These are phyloP conservation scores for Phyllotreta striolata DNA, from an alignment of 2,888 invertebrate species.

Conservation along the genomic window DNA sequence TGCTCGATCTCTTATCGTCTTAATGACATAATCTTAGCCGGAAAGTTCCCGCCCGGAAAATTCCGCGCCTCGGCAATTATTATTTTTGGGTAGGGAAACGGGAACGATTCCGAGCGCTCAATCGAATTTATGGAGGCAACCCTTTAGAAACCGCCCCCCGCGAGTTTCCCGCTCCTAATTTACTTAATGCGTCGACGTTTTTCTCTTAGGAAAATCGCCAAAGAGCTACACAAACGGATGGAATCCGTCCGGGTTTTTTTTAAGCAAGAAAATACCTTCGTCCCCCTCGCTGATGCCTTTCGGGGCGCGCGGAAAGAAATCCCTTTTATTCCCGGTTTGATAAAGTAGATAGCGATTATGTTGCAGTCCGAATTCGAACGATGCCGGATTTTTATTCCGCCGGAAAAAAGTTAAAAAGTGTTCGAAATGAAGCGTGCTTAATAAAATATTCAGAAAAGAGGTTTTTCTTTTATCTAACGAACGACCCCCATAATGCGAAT, in stretches of 20 bases:
- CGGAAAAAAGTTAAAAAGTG: constrained; percentile 51
- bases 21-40: constrained; percentile 39
- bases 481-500: constrained; percentile 53
- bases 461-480: constrained; percentile 54
- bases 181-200: constrained; percentile 2
- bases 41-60: constrained; percentile 29
- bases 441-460: constrained; percentile 55
- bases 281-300: too few relatives aligned
- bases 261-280: constrained; percentile 20
- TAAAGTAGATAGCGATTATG: constrained; percentile 36
- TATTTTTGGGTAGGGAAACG: not conserved
- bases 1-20: constrained; percentile 41
- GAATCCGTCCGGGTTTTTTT: constrained; percentile 19
- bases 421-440: constrained; percentile 54
- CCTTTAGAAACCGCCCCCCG: constrained; percentile 5
- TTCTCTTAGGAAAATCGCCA: not conserved
- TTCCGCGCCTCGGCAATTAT: constrained; percentile 1
- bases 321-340: constrained; percentile 30
- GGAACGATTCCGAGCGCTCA: not conserved
- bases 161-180: constrained; percentile 2
- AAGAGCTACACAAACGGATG: constrained; percentile 11
- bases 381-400: constrained; percentile 42
- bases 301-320: constrained; percentile 18
- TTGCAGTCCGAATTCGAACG: constrained; percentile 36
- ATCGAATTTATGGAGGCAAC: not conserved